Evolutionary conservation across 2,797 vertebrate genomes (phyloP).

Genomic region (Spinus pinus): DNA sequence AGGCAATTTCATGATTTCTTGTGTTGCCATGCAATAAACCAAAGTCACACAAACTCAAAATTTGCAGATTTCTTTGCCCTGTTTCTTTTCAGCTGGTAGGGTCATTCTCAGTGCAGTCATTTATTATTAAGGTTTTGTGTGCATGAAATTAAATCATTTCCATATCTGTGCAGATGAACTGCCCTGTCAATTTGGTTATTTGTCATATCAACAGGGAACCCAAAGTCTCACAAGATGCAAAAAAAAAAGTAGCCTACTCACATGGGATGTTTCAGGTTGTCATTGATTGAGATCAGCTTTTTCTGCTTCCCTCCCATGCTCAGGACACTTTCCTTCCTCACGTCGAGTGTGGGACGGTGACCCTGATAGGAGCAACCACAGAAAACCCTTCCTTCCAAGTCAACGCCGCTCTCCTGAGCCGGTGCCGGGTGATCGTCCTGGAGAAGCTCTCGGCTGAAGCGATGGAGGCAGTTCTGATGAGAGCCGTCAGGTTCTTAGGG

Average conservation of each 20-base stretch:
- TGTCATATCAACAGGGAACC: not conserved
- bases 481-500: constrained; percentile 84
- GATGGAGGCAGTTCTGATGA: constrained; percentile 81
- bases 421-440: constrained; percentile 92
- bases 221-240: not conserved
- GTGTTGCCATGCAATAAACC: not conserved
- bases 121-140: not conserved
- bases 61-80: not conserved
- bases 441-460: constrained; percentile 91
- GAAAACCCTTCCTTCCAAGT: constrained; percentile 99
- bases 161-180: not conserved
- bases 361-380: constrained; percentile 92
- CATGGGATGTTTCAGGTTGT: constrained; percentile 75
- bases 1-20: not conserved
- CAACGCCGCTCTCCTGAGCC: constrained; percentile 91
- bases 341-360: constrained; percentile 91
- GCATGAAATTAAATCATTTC: not conserved
- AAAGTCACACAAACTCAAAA: not conserved
- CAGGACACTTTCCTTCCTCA: constrained; percentile 98
- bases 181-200: not conserved
- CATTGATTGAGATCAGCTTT: constrained; percentile 77
- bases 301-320: constrained; percentile 89
- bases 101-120: not conserved
- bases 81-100: not conserved
- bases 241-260: constrained; percentile 72